Percentiles rank a stretch among this genome's conserved stretches.
Evolutionary conservation across 2,888 invertebrate genomes (phyloP).

Genomic region (Autographa pulchrina): DNA sequence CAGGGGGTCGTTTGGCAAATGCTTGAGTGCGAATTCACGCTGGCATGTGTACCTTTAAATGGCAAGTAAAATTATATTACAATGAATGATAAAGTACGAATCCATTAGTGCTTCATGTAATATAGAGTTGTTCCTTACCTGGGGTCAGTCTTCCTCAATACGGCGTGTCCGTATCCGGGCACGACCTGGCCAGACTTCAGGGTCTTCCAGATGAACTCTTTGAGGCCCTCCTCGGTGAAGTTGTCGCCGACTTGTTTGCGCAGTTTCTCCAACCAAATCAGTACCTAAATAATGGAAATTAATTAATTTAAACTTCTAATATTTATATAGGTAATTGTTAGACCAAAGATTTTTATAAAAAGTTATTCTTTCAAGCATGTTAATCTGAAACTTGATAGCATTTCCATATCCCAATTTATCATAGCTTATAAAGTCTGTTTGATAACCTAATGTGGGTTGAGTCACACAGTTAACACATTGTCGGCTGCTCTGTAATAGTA

Average conservation of each 20-base stretch:
- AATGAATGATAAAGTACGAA: not conserved
- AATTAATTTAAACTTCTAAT: not conserved
- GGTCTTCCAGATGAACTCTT: conserved; percentile 99
- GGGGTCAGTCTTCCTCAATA: conserved; percentile 98
- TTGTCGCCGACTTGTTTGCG: conserved; percentile 95
- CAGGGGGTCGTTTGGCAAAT: conserved; percentile 96
- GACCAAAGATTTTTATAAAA: too few relatives aligned
- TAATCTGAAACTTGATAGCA: too few relatives aligned
- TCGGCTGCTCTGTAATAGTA: not conserved
- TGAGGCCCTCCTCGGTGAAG: conserved; percentile 96
- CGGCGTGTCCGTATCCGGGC: conserved; percentile 99
- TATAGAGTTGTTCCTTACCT: conserved; percentile 75
- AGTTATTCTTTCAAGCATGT: too few relatives aligned
- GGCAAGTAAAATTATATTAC: conserved; percentile 2
- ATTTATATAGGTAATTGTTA: too few relatives aligned
- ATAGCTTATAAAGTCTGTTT: not conserved
- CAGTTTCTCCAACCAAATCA: conserved; percentile 98
- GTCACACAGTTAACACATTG: not conserved
- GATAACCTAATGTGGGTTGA: not conserved
- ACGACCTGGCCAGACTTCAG: conserved; percentile 98
- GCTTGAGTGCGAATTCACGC: conserved; percentile 97
- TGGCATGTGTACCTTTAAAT: conserved; percentile 94
- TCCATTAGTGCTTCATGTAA: not conserved
- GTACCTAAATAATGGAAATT: conserved; percentile 87
- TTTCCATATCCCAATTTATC: not conserved